Evolutionary conservation across 2,113 vertebrate species (phyloP).

Genomic region (Gymnorhina tibicen): DNA sequence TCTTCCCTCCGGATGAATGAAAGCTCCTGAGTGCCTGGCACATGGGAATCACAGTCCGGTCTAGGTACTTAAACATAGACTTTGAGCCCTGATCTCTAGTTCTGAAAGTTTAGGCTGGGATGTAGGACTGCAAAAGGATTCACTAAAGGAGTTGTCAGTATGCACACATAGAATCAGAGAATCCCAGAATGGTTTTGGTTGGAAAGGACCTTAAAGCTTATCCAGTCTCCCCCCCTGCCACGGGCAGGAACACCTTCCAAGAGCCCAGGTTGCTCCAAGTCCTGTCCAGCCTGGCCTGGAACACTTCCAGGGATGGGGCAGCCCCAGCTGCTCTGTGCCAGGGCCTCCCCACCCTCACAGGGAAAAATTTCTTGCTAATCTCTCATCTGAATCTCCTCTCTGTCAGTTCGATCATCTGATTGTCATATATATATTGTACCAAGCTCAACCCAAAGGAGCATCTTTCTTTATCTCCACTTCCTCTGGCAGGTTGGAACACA

Average conservation of each 20-base stretch:
- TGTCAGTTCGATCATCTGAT: not conserved
- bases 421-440: not conserved
- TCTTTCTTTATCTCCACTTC: not conserved
- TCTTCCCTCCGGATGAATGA: not conserved
- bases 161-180: not conserved
- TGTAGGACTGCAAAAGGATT: not conserved
- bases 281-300: accelerated
- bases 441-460: not conserved
- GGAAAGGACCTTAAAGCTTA: not conserved
- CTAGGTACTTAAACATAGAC: not conserved
- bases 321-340: not conserved
- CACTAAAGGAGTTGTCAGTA: not conserved
- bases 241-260: not conserved
- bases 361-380: not conserved
- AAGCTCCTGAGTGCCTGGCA: not conserved
- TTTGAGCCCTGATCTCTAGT: not conserved
- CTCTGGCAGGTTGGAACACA: not conserved
- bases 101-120: not conserved
- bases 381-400: not conserved
- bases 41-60: not conserved
- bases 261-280: not conserved
- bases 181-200: not conserved
- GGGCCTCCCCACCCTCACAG: not conserved
- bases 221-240: not conserved
- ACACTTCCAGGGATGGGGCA: not conserved